These are phyloP conservation scores for Drosophila pseudotakahashii DNA, from an alignment of 2,888 invertebrate species.

Conservation along the genomic window DNA sequence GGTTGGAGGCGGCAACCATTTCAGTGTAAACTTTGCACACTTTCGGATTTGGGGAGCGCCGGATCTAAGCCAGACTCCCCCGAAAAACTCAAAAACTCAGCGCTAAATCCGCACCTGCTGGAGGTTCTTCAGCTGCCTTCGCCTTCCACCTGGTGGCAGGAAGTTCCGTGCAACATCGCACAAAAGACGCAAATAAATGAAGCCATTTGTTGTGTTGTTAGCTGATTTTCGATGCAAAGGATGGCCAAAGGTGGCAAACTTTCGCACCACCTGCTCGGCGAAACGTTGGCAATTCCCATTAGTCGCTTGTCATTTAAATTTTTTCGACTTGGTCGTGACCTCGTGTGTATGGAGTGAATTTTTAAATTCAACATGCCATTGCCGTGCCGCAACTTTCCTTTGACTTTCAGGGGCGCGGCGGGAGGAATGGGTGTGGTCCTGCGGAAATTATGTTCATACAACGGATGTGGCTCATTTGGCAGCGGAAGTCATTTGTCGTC, in stretches of 20 bases:
- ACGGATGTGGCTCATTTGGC: constrained; percentile 75
- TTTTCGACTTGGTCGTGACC: constrained; percentile 27
- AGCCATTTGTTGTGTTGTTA: constrained; percentile 78
- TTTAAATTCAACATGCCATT: constrained; percentile 61
- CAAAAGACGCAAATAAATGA: constrained; percentile 80
- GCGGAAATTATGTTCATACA: constrained; percentile 42
- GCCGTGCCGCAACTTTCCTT: constrained; percentile 7
- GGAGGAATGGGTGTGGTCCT: constrained; percentile 5
- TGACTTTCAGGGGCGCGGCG: constrained; percentile 5
- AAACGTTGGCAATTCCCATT: constrained; percentile 80
- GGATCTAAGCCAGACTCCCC: constrained; percentile 51
- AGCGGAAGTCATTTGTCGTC: constrained; percentile 76
- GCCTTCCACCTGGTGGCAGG: constrained; percentile 40
- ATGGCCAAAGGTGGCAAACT: constrained; percentile 57
- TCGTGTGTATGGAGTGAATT: constrained; percentile 50
- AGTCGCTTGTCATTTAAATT: constrained; percentile 81
- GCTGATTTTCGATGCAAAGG: constrained; percentile 75
- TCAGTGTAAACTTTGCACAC: constrained; percentile 61
- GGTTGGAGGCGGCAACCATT: constrained; percentile 37
- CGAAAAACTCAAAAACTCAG: neutral
- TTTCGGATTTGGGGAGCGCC: constrained; percentile 24
- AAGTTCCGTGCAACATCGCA: constrained; percentile 65
- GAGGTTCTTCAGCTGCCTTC: constrained; percentile 9
- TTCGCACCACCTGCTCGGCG: constrained; percentile 57
- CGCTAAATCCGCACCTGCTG: neutral